phyloP scores from a whole-genome alignment of 2,797 vertebrate genomes.

The Propithecus deckenii region DNA sequence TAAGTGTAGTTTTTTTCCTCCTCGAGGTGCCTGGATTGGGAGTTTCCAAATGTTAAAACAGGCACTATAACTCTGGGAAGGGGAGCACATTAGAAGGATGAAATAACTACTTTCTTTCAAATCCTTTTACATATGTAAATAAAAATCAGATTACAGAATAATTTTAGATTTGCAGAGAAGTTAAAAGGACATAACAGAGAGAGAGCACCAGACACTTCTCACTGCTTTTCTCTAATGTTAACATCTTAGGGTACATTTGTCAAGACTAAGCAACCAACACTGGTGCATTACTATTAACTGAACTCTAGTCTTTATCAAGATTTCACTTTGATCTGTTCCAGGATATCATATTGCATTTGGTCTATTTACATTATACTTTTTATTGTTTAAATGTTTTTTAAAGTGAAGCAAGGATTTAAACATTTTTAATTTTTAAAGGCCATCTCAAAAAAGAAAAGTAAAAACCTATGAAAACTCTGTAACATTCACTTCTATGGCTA shows the following conservation, averaged over 20 bases:
- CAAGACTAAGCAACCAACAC: background rate
- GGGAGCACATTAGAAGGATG: background rate
- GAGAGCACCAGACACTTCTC: background rate
- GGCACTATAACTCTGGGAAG: background rate
- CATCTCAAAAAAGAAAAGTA: background rate
- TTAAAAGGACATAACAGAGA: background rate
- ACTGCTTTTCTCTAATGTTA: background rate
- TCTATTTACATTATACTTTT: background rate
- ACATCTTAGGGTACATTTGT: background rate
- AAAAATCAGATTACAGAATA: background rate
- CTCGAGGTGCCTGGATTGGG: background rate
- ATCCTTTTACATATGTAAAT: background rate
- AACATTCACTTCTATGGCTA: background rate
- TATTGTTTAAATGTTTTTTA: background rate
- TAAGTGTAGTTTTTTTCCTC: background rate
- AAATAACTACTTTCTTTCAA: background rate
- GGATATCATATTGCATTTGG: background rate
- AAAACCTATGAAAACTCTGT: background rate
- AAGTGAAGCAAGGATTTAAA: background rate
- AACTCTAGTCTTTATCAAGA: background rate
- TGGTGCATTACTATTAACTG: background rate
- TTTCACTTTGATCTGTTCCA: background rate
- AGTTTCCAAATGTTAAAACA: background rate
- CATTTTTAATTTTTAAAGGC: background rate
- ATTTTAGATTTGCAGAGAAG: constrained; percentile 20